Conservation (phyloP, 2,113 vertebrate genomes). For the Thomomys bottae region DNA sequence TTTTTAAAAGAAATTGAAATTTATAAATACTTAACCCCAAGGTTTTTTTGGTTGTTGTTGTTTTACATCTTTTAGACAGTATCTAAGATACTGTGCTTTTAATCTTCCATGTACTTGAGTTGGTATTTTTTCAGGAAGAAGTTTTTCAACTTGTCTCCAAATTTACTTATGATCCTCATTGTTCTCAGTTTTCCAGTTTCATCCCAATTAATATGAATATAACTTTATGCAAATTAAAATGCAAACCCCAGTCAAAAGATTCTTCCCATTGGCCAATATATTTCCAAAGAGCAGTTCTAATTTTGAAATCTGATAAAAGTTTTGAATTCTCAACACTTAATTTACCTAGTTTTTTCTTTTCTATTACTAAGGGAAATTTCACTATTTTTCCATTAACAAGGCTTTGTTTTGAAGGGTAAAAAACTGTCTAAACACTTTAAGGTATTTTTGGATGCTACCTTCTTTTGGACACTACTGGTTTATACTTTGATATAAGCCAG, state of each 20-base stretch:
- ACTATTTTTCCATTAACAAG: not conserved
- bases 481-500: not conserved
- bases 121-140: constrained; percentile 3
- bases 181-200: not conserved
- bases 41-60: not conserved
- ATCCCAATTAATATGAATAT: not conserved
- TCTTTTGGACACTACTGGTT: no score
- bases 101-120: not conserved
- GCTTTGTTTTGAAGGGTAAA: not conserved
- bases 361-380: not conserved
- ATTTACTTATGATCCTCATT: not conserved
- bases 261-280: constrained; percentile 1
- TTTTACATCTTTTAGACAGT: not conserved
- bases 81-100: not conserved
- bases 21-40: not conserved
- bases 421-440: constrained; percentile 6
- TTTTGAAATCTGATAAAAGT: constrained; percentile 27
- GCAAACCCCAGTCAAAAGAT: not conserved
- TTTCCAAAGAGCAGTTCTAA: constrained; percentile 26
- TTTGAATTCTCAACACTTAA: constrained; percentile 29
- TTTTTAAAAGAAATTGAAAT: constrained; percentile 27
- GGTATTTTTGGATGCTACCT: constrained; percentile 1
- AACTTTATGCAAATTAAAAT: constrained; percentile 35
- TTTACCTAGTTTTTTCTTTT: not conserved
- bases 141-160: not conserved